Evolutionary conservation across 2,113 vertebrate species (phyloP).

Genomic region (Cariama cristata): DNA sequence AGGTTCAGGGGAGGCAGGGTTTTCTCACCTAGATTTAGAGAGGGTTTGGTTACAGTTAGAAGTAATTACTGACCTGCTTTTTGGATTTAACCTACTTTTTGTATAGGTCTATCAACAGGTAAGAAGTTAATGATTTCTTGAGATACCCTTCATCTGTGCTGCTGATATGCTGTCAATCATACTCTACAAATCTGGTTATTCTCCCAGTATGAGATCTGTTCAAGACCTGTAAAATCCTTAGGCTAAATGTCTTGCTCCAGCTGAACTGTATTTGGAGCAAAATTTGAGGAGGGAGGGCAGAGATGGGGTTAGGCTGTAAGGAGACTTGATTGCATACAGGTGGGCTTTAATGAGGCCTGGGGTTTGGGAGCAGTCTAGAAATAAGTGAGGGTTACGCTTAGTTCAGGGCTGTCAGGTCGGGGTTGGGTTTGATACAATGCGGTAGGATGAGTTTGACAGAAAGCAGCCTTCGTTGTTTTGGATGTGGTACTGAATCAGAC

Average conservation of each 20-base stretch:
- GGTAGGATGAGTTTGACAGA: rapidly evolving
- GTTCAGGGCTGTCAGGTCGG: rapidly evolving
- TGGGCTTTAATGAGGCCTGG: neutral
- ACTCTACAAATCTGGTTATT: rapidly evolving
- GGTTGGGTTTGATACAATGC: rapidly evolving
- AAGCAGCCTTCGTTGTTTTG: rapidly evolving
- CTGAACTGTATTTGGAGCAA: neutral
- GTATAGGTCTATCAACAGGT: neutral
- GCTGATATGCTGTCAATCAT: neutral
- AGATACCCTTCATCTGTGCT: neutral
- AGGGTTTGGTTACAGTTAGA: neutral
- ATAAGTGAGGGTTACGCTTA: rapidly evolving
- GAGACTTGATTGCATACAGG: rapidly evolving
- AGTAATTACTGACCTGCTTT: rapidly evolving
- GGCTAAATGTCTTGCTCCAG: neutral
- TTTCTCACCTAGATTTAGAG: neutral
- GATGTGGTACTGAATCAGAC: rapidly evolving
- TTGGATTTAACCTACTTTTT: neutral
- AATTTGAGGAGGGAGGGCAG: neutral
- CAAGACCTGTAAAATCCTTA: neutral
- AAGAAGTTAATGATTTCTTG: neutral
- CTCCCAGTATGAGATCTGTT: rapidly evolving
- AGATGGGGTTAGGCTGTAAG: neutral
- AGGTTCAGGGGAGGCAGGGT: neutral
- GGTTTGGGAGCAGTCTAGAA: neutral